Evolutionary conservation across 2,888 invertebrate species (phyloP).

Genomic region (Patella depressa): DNA sequence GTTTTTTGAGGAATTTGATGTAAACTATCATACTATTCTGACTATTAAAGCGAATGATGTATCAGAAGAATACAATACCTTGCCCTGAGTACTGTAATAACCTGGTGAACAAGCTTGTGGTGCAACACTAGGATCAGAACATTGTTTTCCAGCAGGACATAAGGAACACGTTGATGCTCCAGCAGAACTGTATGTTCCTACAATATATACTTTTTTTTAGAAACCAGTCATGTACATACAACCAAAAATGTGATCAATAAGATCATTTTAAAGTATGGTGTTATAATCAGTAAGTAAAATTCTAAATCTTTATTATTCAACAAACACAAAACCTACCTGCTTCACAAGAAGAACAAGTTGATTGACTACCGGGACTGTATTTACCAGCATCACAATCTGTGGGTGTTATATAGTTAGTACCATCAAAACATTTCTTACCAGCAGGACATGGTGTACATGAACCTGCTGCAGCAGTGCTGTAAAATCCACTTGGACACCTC

Average conservation of each 20-base stretch:
- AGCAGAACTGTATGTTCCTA: slow-evolving; percentile 58
- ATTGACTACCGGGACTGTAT: slow-evolving; percentile 51
- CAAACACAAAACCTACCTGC: slow-evolving; percentile 39
- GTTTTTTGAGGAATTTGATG: too few species aligned
- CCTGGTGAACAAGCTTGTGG: slow-evolving; percentile 52
- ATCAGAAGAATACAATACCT: slow-evolving; percentile 28
- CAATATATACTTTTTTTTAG: slow-evolving; percentile 12
- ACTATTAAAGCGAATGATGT: too few species aligned
- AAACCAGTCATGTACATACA: too few species aligned
- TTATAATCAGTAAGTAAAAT: too few species aligned
- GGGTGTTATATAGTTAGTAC: slow-evolving; percentile 45
- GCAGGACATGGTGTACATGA: slow-evolving; percentile 61
- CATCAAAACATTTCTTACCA: slow-evolving; percentile 61
- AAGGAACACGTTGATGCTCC: slow-evolving; percentile 54
- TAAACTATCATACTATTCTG: too few species aligned
- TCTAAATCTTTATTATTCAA: too few species aligned
- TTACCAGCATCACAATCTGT: slow-evolving; percentile 51
- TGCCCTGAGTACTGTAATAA: slow-evolving; percentile 55
- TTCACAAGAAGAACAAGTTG: slow-evolving; percentile 49
- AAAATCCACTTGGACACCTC: slow-evolving; percentile 58
- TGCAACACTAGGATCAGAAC: slow-evolving; percentile 41
- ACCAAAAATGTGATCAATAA: too few species aligned
- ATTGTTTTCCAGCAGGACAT: slow-evolving; percentile 61
- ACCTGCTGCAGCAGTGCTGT: slow-evolving; percentile 49
- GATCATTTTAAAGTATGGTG: too few species aligned